These are phyloP conservation scores for Hypanus sabinus DNA, from an alignment of 2,113 vertebrate genomes.

Conservation along the genomic window DNA sequence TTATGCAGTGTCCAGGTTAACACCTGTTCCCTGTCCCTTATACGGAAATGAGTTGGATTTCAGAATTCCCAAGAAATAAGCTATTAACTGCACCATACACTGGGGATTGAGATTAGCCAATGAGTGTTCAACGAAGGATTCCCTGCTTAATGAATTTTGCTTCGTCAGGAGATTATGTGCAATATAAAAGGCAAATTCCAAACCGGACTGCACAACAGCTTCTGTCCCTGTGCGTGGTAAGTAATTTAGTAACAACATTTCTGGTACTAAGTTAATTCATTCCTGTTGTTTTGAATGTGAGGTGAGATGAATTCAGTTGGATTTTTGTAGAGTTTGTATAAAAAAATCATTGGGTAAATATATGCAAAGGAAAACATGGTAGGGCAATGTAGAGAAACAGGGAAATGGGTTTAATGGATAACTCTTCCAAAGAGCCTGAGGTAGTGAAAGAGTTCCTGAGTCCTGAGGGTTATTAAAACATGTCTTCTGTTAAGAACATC, in stretches of 20 bases:
- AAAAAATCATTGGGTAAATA: not conserved
- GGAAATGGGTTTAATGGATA: not conserved
- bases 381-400: not conserved
- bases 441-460: not conserved
- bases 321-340: no score
- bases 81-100: constrained; percentile 38
- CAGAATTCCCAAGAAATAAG: constrained; percentile 42
- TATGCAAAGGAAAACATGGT: not conserved
- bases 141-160: not conserved
- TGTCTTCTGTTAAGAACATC: not conserved
- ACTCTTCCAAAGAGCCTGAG: not conserved
- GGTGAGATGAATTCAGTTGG: not conserved
- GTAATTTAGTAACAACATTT: not conserved
- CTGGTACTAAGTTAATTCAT: not conserved
- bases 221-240: constrained; percentile 33
- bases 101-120: constrained; percentile 35
- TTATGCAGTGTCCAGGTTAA: not conserved
- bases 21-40: constrained; percentile 34
- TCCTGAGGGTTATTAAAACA: not conserved
- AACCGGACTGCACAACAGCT: not conserved
- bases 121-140: constrained; percentile 11
- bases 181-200: constrained; percentile 39
- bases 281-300: not conserved
- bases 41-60: constrained; percentile 39
- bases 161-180: constrained; percentile 33